Conservation (phyloP, 2,888 invertebrate genomes). For the Drosophila helvetica region DNA sequence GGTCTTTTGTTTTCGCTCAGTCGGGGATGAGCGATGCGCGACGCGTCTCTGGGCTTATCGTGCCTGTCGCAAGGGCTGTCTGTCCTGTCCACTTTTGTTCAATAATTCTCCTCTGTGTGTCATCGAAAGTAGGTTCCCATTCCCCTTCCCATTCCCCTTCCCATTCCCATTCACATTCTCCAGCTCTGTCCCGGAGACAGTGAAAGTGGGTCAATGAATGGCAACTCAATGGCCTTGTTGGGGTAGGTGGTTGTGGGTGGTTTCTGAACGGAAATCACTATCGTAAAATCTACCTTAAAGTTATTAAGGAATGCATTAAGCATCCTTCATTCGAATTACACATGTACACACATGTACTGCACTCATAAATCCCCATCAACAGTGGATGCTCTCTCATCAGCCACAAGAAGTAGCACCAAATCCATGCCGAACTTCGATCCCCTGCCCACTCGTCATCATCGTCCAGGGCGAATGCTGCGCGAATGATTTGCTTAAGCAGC, state of each 20-base stretch:
- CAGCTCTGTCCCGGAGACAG: slow-evolving; percentile 27
- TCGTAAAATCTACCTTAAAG: neutral
- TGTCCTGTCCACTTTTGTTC: slow-evolving; percentile 54
- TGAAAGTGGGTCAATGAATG: slow-evolving; percentile 67
- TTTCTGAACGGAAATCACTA: neutral
- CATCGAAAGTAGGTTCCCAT: slow-evolving; percentile 70
- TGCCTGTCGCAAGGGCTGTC: slow-evolving; percentile 53
- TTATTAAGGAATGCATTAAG: neutral
- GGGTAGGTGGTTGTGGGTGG: slow-evolving; percentile 49
- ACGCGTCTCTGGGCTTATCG: slow-evolving; percentile 31
- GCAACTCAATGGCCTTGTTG: slow-evolving; percentile 48
- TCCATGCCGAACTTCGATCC: neutral
- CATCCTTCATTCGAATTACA: neutral
- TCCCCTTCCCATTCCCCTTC: slow-evolving; percentile 2
- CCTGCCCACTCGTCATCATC: slow-evolving; percentile 47
- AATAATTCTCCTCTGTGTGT: slow-evolving; percentile 41
- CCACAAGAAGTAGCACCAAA: neutral
- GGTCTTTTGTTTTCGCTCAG: slow-evolving; percentile 50
- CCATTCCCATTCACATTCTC: neutral
- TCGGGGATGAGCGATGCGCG: slow-evolving; percentile 31
- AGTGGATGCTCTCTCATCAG: neutral
- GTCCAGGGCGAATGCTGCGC: slow-evolving; percentile 26
- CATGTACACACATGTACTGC: neutral
- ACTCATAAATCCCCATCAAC: neutral
- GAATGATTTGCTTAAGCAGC: slow-evolving; percentile 60